These are phyloP conservation scores for Nephila pilipes DNA, from an alignment of 1,140 invertebrate species.

Conservation along the genomic window DNA sequence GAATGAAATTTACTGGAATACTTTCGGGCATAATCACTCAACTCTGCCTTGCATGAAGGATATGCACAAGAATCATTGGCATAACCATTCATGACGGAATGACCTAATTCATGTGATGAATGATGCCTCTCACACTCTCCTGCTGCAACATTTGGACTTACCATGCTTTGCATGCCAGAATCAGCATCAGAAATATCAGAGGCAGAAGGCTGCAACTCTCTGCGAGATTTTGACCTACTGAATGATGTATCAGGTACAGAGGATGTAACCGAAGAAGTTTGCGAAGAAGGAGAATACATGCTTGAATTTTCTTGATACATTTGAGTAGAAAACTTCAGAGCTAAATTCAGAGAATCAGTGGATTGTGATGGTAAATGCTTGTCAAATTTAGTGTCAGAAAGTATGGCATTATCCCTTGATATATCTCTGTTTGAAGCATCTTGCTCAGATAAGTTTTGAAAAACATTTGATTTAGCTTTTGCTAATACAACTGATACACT, in stretches of 20 bases:
- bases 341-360: slow-evolving; percentile 65
- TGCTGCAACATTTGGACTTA: slow-evolving; percentile 65
- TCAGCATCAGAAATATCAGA: slow-evolving; percentile 75
- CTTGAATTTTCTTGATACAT: slow-evolving; percentile 73
- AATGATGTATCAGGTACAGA: slow-evolving; percentile 65
- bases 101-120: slow-evolving; percentile 41
- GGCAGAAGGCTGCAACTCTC: slow-evolving; percentile 57
- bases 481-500: slow-evolving; percentile 58
- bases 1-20: slow-evolving; percentile 6
- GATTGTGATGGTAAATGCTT: slow-evolving; percentile 38
- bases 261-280: slow-evolving; percentile 68
- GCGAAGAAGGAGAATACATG: slow-evolving; percentile 72
- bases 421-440: slow-evolving; percentile 54
- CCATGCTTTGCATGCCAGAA: slow-evolving; percentile 75
- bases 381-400: slow-evolving; percentile 57
- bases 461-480: slow-evolving; percentile 72
- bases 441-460: slow-evolving; percentile 66
- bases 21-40: neutral
- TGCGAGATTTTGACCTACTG: slow-evolving; percentile 45
- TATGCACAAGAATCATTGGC: slow-evolving; percentile 1
- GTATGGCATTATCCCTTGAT: slow-evolving; percentile 4
- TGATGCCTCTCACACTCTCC: slow-evolving; percentile 47
- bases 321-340: slow-evolving; percentile 65
- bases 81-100: slow-evolving; percentile 59
- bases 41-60: neutral